Conservation (phyloP, 1,140 invertebrate genomes). For the Musca domestica region DNA sequence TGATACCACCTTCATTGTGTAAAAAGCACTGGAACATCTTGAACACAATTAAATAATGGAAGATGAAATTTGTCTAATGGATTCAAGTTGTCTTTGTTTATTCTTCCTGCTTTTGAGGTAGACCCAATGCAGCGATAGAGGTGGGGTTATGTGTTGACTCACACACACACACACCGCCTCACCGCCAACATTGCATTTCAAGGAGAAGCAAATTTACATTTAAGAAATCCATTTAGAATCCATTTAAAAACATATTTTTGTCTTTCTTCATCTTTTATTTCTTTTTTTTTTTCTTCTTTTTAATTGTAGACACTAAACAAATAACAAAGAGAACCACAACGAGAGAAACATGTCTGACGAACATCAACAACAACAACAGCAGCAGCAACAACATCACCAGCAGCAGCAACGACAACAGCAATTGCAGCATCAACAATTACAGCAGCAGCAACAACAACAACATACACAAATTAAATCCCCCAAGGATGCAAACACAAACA, state of each 20-base stretch:
- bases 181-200: too few relatives aligned
- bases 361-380: slow-evolving; percentile 27
- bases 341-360: slow-evolving; percentile 36
- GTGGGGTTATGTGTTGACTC: too few relatives aligned
- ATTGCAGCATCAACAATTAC: slow-evolving; percentile 6
- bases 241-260: slow-evolving; percentile 18
- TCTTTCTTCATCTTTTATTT: slow-evolving; percentile 13
- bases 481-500: slow-evolving; percentile 22
- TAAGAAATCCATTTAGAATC: slow-evolving; percentile 18
- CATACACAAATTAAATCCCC: slow-evolving; percentile 26
- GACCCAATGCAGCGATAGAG: too few relatives aligned
- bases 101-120: too few relatives aligned
- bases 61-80: too few relatives aligned
- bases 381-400: slow-evolving; percentile 17
- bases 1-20: too few relatives aligned
- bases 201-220: neutral
- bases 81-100: too few relatives aligned
- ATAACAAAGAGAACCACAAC: slow-evolving; percentile 8
- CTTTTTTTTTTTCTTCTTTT: slow-evolving; percentile 17
- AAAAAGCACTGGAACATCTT: too few relatives aligned
- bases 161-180: too few relatives aligned
- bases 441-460: slow-evolving; percentile 28
- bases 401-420: slow-evolving; percentile 26
- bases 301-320: slow-evolving; percentile 25
- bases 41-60: too few relatives aligned